Evolutionary conservation across 2,797 vertebrate species (phyloP).

Genomic region (Pseudomugil tenellus): DNA sequence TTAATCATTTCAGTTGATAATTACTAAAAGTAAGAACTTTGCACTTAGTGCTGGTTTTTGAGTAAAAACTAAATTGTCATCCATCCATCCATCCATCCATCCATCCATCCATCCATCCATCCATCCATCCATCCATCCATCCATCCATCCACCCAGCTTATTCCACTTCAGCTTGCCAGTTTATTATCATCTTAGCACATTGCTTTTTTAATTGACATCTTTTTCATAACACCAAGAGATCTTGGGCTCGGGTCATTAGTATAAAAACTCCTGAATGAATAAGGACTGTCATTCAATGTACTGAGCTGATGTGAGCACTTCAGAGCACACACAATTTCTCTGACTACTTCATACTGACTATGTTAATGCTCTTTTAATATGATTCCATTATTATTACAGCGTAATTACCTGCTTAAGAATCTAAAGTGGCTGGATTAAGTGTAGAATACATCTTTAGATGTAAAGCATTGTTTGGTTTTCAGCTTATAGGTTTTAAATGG

Average conservation of each 20-base stretch:
- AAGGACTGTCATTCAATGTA: not conserved
- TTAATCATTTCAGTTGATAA: no score
- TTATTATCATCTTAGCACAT: not conserved
- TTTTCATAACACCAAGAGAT: not conserved
- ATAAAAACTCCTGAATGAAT: not conserved
- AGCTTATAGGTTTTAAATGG: not conserved
- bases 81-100: no score
- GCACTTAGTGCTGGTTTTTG: no score
- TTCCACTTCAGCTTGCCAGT: no score
- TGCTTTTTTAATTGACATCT: not conserved
- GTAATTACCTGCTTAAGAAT: not conserved
- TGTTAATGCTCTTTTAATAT: not conserved
- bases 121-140: no score
- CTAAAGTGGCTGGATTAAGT: not conserved
- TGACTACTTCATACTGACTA: no score
- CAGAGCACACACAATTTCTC: not conserved
- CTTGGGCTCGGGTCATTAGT: not conserved
- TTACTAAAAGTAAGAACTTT: no score
- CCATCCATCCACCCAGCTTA: no score
- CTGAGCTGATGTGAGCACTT: not conserved
- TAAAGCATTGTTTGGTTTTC: not conserved
- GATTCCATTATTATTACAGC: not conserved
- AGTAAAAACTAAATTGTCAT: no score
- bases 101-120: no score
- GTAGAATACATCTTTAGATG: not conserved